Evolutionary conservation across 2,888 invertebrate genomes (phyloP).

Genomic region (Drosophila nr. medialis): DNA sequence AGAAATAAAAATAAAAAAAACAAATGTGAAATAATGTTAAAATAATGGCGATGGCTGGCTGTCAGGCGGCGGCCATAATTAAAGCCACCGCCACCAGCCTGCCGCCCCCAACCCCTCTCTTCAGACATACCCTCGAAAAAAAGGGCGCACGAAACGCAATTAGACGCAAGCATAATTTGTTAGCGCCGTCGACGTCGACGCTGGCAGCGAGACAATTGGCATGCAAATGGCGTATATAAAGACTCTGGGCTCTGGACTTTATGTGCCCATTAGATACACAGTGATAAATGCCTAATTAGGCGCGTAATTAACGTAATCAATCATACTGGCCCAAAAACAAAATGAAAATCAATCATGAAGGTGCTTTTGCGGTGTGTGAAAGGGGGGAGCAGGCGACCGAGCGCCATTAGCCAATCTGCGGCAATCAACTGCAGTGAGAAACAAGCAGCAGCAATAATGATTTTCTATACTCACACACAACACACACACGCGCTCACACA

Average conservation of each 20-base stretch:
- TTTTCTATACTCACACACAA: slow-evolving; percentile 19
- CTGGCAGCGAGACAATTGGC: slow-evolving; percentile 38
- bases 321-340: slow-evolving; percentile 63
- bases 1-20: background rate
- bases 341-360: slow-evolving; percentile 52
- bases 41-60: slow-evolving; percentile 58
- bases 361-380: background rate
- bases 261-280: slow-evolving; percentile 60
- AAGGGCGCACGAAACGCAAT: slow-evolving; percentile 75
- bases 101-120: slow-evolving; percentile 40
- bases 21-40: slow-evolving; percentile 57
- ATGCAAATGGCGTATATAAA: slow-evolving; percentile 55
- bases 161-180: slow-evolving; percentile 76
- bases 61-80: slow-evolving; percentile 76
- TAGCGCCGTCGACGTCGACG: slow-evolving; percentile 17
- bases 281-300: slow-evolving; percentile 81
- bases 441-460: slow-evolving; percentile 34
- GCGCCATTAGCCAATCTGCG: slow-evolving; percentile 58
- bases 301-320: slow-evolving; percentile 81
- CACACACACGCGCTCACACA: background rate
- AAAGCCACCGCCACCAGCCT: slow-evolving; percentile 41
- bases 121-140: slow-evolving; percentile 14
- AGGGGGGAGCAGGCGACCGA: slow-evolving; percentile 2
- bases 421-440: slow-evolving; percentile 39
- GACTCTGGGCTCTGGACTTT: slow-evolving; percentile 21